Conservation (phyloP, 2,888 invertebrate species). For the Tupiocoris notatus region DNA sequence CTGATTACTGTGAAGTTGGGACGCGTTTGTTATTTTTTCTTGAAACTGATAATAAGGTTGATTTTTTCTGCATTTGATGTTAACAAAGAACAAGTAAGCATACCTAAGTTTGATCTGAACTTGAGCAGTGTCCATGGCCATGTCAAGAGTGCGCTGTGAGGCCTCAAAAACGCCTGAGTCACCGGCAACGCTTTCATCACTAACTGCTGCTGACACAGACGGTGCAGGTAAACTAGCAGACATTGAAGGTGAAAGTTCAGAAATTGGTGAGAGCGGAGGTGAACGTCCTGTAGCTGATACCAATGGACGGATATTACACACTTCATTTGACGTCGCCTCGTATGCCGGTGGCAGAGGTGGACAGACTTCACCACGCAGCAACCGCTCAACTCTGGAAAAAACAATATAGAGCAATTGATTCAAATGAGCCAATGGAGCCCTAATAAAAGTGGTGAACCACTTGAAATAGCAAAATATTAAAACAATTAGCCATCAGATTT, state of each 20-base stretch:
- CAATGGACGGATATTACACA: constrained; percentile 58
- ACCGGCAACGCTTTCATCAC: constrained; percentile 95
- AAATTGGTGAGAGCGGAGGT: constrained; percentile 78
- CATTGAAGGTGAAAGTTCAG: constrained; percentile 70
- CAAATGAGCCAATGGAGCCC: too few relatives aligned
- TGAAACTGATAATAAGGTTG: too few relatives aligned
- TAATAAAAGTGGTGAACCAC: too few relatives aligned
- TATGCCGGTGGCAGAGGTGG: constrained; percentile 63
- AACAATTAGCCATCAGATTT: background rate
- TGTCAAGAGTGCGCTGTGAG: constrained; percentile 58
- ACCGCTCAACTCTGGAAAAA: constrained; percentile 62
- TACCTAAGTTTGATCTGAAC: constrained; percentile 83
- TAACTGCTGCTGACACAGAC: constrained; percentile 92
- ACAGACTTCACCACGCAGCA: constrained; percentile 71
- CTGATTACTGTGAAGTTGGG: too few relatives aligned
- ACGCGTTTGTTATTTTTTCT: too few relatives aligned
- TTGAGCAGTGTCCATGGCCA: constrained; percentile 78
- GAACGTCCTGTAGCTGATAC: constrained; percentile 52
- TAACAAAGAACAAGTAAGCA: too few relatives aligned
- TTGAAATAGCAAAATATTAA: background rate
- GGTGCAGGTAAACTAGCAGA: constrained; percentile 46
- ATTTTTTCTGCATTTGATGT: too few relatives aligned
- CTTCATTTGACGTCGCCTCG: constrained; percentile 55
- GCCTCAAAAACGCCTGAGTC: constrained; percentile 92
- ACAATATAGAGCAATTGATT: too few relatives aligned